Conservation (phyloP, 1,140 invertebrate species). For the Rhagoletis pomonella region DNA sequence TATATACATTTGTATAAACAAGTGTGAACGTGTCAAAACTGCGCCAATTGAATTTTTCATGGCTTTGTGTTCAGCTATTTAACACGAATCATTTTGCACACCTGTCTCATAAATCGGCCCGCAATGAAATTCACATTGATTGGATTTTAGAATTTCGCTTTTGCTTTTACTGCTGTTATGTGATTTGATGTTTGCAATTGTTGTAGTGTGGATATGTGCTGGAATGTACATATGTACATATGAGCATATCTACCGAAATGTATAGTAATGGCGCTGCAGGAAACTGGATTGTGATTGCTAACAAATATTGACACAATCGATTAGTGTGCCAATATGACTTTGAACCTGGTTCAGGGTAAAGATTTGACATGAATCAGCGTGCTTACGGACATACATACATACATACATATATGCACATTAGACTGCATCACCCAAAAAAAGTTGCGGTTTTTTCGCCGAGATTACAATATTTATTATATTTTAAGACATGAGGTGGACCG, state of each 20-base stretch:
- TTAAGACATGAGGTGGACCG: too few species aligned
- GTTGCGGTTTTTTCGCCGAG: too few species aligned
- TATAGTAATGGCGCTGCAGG: not conserved
- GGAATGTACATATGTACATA: too few species aligned
- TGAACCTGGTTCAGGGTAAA: conserved; percentile 5
- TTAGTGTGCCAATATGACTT: not conserved
- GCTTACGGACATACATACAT: not conserved
- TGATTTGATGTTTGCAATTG: not conserved
- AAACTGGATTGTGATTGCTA: not conserved
- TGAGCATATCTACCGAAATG: not conserved
- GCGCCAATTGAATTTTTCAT: not conserved
- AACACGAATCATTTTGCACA: conserved; percentile 2
- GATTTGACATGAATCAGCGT: not conserved
- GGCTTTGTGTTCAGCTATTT: not conserved
- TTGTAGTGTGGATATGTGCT: not conserved
- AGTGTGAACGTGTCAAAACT: not conserved
- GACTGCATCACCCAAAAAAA: too few species aligned
- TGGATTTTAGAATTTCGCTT: not conserved
- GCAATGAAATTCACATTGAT: not conserved
- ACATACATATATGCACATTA: not conserved
- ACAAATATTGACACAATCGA: conserved; percentile 32
- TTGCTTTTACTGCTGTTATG: not conserved
- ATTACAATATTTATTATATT: too few species aligned
- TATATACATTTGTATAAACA: too few species aligned
- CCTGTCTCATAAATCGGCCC: conserved; percentile 24